Evolutionary conservation across 2,797 vertebrate genomes (phyloP).

Genomic region (Hoplostethus mediterraneus): DNA sequence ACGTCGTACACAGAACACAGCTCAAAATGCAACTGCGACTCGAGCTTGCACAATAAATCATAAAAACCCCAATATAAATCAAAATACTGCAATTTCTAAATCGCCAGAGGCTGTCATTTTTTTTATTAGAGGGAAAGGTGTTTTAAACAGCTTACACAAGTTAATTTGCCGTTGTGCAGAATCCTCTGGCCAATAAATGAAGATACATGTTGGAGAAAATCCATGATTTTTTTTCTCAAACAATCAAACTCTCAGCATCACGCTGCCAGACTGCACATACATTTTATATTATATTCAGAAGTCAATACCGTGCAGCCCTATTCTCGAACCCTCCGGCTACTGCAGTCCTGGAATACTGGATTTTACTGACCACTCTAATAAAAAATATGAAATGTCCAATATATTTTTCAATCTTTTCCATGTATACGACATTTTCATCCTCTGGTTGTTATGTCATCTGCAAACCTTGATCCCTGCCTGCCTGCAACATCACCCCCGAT

Average conservation of each 20-base stretch:
- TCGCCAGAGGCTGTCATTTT: slow-evolving; percentile 32
- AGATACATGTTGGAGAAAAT: slow-evolving; percentile 15
- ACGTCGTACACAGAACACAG: slow-evolving; percentile 7
- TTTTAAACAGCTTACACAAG: slow-evolving; percentile 35
- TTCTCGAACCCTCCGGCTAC: background rate
- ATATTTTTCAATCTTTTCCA: slow-evolving; percentile 8
- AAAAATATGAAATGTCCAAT: slow-evolving; percentile 22
- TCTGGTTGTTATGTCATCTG: slow-evolving; percentile 29
- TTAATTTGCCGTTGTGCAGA: slow-evolving; percentile 35
- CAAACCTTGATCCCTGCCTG: slow-evolving; percentile 9
- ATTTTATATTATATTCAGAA: slow-evolving; percentile 15
- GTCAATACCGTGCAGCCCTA: background rate
- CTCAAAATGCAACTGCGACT: slow-evolving; percentile 5
- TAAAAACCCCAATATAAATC: slow-evolving; percentile 18
- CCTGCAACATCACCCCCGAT: background rate
- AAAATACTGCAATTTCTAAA: slow-evolving; percentile 32
- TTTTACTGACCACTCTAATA: slow-evolving; percentile 9
- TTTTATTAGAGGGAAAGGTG: slow-evolving; percentile 24
- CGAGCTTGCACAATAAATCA: slow-evolving; percentile 14
- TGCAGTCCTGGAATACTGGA: slow-evolving; percentile 10
- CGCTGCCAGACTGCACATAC: slow-evolving; percentile 1
- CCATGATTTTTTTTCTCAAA: slow-evolving; percentile 12
- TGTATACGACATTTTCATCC: slow-evolving; percentile 23
- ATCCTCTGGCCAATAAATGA: slow-evolving; percentile 36
- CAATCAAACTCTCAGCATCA: background rate